Conservation (phyloP, 2,113 vertebrate genomes). For the Antidorcas marsupialis region DNA sequence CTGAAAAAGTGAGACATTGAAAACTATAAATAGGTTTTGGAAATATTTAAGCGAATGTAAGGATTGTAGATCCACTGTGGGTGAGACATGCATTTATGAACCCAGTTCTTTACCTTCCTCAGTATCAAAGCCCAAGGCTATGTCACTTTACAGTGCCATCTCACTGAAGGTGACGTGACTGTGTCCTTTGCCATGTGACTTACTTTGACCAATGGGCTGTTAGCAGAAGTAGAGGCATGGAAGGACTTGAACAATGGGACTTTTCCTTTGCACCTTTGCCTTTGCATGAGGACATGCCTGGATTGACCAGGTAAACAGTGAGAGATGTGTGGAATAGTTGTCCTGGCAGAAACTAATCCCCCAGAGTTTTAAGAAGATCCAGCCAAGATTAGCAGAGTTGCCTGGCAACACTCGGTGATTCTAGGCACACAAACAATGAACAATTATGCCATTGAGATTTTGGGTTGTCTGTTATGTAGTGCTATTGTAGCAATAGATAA, state of each 20-base stretch:
- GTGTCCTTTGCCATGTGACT: background rate
- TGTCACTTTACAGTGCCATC: background rate
- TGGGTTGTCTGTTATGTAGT: background rate
- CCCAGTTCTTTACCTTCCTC: background rate
- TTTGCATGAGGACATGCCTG: slow-evolving; percentile 2
- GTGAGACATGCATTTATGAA: background rate
- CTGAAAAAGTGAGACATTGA: slow-evolving; percentile 10
- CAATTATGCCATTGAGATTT: background rate
- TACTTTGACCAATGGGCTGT: background rate
- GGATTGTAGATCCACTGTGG: background rate
- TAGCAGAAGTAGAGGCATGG: background rate
- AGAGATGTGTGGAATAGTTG: background rate
- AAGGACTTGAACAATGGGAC: background rate
- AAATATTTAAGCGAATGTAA: background rate
- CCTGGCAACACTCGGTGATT: background rate
- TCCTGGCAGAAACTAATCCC: background rate
- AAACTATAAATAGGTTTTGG: background rate
- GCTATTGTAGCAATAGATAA: background rate
- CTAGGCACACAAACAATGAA: background rate
- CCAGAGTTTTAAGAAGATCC: background rate
- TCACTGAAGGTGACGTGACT: background rate
- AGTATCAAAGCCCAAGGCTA: background rate
- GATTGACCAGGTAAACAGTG: background rate
- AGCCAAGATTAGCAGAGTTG: background rate
- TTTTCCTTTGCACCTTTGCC: background rate